Base-by-base conservation (phyloP, 1,140 invertebrate genomes). In the Oncopodura yosiiana region DNA sequence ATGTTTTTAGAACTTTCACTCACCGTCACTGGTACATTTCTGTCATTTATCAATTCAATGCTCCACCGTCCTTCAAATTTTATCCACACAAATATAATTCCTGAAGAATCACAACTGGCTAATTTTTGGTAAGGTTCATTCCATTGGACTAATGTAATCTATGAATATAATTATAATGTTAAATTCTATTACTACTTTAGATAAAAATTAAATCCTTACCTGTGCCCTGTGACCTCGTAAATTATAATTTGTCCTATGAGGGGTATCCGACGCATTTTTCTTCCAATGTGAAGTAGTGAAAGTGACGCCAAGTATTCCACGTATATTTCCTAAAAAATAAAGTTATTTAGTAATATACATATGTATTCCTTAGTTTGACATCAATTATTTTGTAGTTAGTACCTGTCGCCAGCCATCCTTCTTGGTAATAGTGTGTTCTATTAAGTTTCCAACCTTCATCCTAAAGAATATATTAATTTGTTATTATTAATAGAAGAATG, bases 51-150 rank as follows among this genome's bases (percentile, higher is more conserved):
- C 41, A 58, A 46, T 73, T 99, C 95, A 61, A 98, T 96, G 53
- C 92, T 96, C 94, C 94, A 99, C 12, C 94, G 78, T 6, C 94
- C 93, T 69, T 98, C 94, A 70, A 97, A 97, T 69, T 96, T 96
- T 60, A 96, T 51, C 94, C 95, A 98, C 4, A 99, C 92, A 71
- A 97, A 99, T 66, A 98, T 98, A 27, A 97, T 90, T 12, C 95
- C 95, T 1, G 89, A 93, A 65, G 85, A 90, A 75, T 98, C 95
- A 73, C 94, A 98, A 4, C 93, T 94, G 2, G 94, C 94, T 53
- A 99, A 69, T 71, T 98, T 98, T 72, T 97, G 93, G 71, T 96
- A 98, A 0, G 94, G 91, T 71, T 94, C 91, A 74, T 98, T 99
- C 95, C 95, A 99, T 74, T 91, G 90, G 18, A 97, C 93, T 30